Percentiles rank a stretch among this genome's conserved stretches.
Conservation (phyloP, 2,888 invertebrate species). For the Eilema caniola region DNA sequence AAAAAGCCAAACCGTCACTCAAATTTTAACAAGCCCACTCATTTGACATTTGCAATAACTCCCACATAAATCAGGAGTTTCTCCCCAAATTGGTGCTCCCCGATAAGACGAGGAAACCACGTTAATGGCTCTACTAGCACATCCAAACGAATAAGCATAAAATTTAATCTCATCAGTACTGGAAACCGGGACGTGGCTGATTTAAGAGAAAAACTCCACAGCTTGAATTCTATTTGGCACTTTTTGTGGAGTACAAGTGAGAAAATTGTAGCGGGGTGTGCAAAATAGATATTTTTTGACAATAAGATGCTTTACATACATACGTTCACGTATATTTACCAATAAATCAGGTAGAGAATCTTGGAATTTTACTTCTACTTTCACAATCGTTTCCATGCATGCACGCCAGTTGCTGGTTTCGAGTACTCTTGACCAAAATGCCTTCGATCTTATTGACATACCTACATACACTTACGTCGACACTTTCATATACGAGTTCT, state of each 20-base stretch:
- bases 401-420: too few species aligned
- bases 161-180: constrained; percentile 58
- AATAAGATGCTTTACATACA: too few species aligned
- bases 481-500: too few species aligned
- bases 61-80: constrained; percentile 19
- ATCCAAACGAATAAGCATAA: constrained; percentile 54
- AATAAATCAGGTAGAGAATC: too few species aligned
- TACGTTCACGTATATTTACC: too few species aligned
- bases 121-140: constrained; percentile 37
- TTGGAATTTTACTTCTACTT: too few species aligned
- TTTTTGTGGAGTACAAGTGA: constrained; percentile 35
- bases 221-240: constrained; percentile 57
- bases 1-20: constrained; percentile 7
- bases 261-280: constrained; percentile 31
- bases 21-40: constrained; percentile 21
- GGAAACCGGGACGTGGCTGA: constrained; percentile 50
- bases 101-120: constrained; percentile 23
- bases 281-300: not conserved
- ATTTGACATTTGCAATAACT: constrained; percentile 19
- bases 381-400: too few species aligned
- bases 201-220: constrained; percentile 63
- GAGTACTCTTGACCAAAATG: too few species aligned
- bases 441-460: too few species aligned
- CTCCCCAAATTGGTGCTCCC: constrained; percentile 18
- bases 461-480: too few species aligned